Evolutionary conservation across 2,888 invertebrate genomes (phyloP).

Genomic region (Lycocerus yunnanus): DNA sequence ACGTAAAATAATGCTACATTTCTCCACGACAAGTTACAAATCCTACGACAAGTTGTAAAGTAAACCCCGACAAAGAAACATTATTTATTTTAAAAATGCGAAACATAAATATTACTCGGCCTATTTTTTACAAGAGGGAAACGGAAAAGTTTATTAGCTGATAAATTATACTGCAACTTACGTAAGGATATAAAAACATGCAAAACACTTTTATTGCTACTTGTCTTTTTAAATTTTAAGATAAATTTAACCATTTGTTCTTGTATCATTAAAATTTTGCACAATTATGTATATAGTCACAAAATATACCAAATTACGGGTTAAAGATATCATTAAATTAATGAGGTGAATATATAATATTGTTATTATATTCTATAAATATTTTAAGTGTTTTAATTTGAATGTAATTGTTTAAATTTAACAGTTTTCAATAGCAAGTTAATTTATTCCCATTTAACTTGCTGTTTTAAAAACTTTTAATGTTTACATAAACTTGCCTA

Average conservation of each 20-base stretch:
- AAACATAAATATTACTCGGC: constrained; percentile 27
- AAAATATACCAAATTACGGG: not conserved
- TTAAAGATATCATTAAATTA: not conserved
- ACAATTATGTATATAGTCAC: not conserved
- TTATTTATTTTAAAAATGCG: constrained; percentile 31
- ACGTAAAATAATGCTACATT: constrained; percentile 43
- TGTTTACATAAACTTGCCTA: no score
- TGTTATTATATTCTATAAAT: no score
- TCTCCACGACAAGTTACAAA: constrained; percentile 48
- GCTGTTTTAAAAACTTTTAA: no score
- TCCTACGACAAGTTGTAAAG: constrained; percentile 48
- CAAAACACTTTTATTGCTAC: constrained; percentile 10
- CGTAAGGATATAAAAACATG: constrained; percentile 9
- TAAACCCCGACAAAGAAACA: constrained; percentile 45
- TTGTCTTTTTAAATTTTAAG: constrained; percentile 8
- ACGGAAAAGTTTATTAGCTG: constrained; percentile 27
- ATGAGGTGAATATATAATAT: not conserved
- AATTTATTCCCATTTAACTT: no score
- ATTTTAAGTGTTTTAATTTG: no score
- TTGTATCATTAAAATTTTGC: not conserved
- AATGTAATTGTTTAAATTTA: no score
- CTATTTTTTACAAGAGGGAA: constrained; percentile 22
- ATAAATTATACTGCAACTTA: constrained; percentile 18
- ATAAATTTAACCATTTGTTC: not conserved
- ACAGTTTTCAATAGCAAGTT: no score